Base-by-base conservation (phyloP, 2,113 vertebrate species). In the Hucho hucho region DNA sequence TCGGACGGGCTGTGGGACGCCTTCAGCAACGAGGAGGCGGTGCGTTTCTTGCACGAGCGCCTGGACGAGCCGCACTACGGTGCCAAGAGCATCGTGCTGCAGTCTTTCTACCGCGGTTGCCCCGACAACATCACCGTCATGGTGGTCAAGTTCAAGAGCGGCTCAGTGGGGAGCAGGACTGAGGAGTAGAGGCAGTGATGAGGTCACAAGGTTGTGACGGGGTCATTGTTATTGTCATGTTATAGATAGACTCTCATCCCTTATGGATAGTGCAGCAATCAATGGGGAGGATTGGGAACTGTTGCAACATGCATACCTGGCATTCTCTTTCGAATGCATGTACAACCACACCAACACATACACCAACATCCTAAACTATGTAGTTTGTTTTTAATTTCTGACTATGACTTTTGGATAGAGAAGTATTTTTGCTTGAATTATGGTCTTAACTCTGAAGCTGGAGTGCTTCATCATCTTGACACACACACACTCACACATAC, bases 61-160 rank as follows among this genome's bases (percentile, higher is more conserved):
- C 93, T 99, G 88, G 94, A 96, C 78, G 98, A 99, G 84, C 98
- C 98, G 0, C 98, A 98, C 91, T 97, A 98, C 1, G 98, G 98
- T 0, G 97, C 98, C 66, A 99, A 99, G 90, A 99, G 97, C 87
- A 98, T 99, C 72, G 97, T 98, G 37, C 93, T 99, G 43, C 98
- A 99, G 93, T 97, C 98, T n/a, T 99, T 96, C 77, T 98, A 98
- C 89, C 93, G 97, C 4, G 98, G 98, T 22, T 99, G 97, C 80
- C 97, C 97, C 9, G 98, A 99, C 88, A 99, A 99, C 64, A 99
- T 99, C 87, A 99, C 98, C 0, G 97, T 99, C 77, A 99, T 99
- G 98, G 97, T 99, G 89, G 96, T 99, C 63, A 99, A 98, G 92
- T 98, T 99, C 87, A 96, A 96, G 91, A 95, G 95, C 28, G 81